These are phyloP conservation scores for Piscicola geometra DNA, from an alignment of 2,888 invertebrate genomes.

Conservation along the genomic window DNA sequence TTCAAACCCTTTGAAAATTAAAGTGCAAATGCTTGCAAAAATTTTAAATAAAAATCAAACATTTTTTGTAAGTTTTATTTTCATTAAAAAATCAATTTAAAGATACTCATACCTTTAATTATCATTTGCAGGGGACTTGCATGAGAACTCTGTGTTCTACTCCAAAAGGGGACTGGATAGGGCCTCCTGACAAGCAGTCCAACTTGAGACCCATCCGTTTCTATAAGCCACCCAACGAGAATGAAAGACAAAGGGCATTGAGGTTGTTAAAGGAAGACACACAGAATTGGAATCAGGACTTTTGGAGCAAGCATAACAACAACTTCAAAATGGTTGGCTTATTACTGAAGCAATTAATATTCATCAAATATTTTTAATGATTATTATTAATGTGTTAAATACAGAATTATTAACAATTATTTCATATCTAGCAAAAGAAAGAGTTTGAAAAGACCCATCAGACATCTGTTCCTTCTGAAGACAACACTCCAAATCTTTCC, in stretches of 20 bases:
- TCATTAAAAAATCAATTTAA: too few species aligned
- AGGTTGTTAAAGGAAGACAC: slow-evolving; percentile 66
- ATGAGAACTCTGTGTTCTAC: not conserved
- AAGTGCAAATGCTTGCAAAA: too few species aligned
- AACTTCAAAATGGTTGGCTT: slow-evolving; percentile 66
- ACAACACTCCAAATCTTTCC: not conserved
- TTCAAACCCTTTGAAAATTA: too few species aligned
- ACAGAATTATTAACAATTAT: not conserved
- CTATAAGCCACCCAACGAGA: slow-evolving; percentile 65
- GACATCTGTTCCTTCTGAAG: not conserved
- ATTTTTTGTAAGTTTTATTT: not conserved
- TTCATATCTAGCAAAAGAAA: not conserved
- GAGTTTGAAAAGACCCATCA: not conserved
- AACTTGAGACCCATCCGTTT: slow-evolving; percentile 72
- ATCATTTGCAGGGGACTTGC: not conserved
- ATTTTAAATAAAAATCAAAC: not conserved
- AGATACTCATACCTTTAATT: not conserved
- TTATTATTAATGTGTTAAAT: too few species aligned
- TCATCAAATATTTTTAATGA: too few species aligned
- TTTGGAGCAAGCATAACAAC: slow-evolving; percentile 76
- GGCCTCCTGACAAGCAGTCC: slow-evolving; percentile 74
- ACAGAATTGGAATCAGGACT: slow-evolving; percentile 76
- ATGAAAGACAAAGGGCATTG: slow-evolving; percentile 64
- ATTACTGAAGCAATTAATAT: too few species aligned
- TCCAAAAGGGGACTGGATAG: slow-evolving; percentile 63